Percentiles rank a stretch among this genome's conserved stretches.
These are phyloP conservation scores for Gobius niger DNA, from an alignment of 2,113 vertebrate genomes.

Conservation along the genomic window DNA sequence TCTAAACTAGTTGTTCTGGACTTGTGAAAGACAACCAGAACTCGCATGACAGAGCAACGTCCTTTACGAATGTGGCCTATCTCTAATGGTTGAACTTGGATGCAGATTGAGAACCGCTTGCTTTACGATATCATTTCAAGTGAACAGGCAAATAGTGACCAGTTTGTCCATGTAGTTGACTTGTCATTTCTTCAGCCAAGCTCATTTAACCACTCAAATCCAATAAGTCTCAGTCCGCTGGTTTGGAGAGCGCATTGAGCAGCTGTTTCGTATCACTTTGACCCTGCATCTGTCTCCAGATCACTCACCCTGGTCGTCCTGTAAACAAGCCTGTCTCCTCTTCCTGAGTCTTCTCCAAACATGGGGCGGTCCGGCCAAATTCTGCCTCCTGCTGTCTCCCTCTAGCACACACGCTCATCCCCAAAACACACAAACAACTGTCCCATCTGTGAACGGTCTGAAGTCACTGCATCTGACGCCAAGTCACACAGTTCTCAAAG, in stretches of 20 bases:
- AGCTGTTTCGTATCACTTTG: slow-evolving; percentile 44
- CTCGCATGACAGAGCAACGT: too few relatives aligned
- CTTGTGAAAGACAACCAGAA: too few relatives aligned
- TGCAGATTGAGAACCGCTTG: too few relatives aligned
- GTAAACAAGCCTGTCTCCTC: slow-evolving; percentile 47
- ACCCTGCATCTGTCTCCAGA: slow-evolving; percentile 12
- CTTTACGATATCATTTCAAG: too few relatives aligned
- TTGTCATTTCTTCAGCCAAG: too few relatives aligned
- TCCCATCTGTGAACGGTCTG: slow-evolving; percentile 65
- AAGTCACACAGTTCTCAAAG: too few relatives aligned
- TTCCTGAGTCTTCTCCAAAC: slow-evolving; percentile 57
- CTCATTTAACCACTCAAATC: background rate
- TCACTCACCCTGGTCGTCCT: slow-evolving; percentile 33
- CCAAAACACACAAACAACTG: slow-evolving; percentile 25
- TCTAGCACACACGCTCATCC: slow-evolving; percentile 27
- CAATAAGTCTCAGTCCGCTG: background rate
- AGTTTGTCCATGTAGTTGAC: too few relatives aligned
- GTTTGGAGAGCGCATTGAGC: background rate
- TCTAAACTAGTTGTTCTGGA: too few relatives aligned
- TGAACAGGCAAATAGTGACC: too few relatives aligned
- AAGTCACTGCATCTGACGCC: slow-evolving; percentile 53
- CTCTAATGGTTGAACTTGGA: too few relatives aligned
- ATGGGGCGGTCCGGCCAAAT: slow-evolving; percentile 44
- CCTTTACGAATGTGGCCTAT: too few relatives aligned
- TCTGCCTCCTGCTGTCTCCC: slow-evolving; percentile 42